Base-by-base conservation (phyloP, 2,888 invertebrate genomes). In the Oegoconia quadripuncta region DNA sequence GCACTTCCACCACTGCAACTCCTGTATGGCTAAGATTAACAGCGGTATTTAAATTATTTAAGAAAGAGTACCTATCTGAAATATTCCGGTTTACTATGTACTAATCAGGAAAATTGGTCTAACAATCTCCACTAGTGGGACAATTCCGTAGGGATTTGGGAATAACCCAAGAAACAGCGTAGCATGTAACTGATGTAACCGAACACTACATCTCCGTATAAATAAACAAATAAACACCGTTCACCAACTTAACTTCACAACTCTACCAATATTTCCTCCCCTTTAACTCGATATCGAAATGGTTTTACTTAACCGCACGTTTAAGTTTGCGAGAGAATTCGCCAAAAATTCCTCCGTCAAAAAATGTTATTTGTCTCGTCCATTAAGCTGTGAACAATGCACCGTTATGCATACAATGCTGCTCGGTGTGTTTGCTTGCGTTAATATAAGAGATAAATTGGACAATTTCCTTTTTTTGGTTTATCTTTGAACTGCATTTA, bases 321-420 rank as follows among this genome's bases (percentile, higher is more conserved):
- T 16, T 32, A 34, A 43, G 23, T 52, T 52, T 41, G 34, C 43
- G 13, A 6, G 37, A 47, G 48, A 50, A 39, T 52, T 52, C 42
- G 51, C 55, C 55, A 49, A 67, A 76, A 66, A 61, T 66, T 60
- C 72, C 66, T 69, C 63, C 62, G 65, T 66, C 69, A 67, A 75
- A 74, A 64, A 70, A 71, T 60, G 59, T 70, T 76, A 77, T 80
- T 81, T 81, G 79, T 74, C 73, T 66, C 64, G 59, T 71, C 68
- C 72, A 64, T 74, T 76, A 71, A 61, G 59, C 65, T 55, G 28
- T 58, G 56, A 74, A 77, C 75, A 75, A 76, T 74, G 62, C 65
- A 79, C 84, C 81, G 84, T 84, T 84, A 81, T 69, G 59, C 58
- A 66, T 53, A 76, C 74, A 70, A 62, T 55, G 56, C 49, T 13